Evolutionary conservation across 1,140 invertebrate species (phyloP), one percentile per base, ranked within the genome.

Genomic region (Tenebrio molitor): DNA sequence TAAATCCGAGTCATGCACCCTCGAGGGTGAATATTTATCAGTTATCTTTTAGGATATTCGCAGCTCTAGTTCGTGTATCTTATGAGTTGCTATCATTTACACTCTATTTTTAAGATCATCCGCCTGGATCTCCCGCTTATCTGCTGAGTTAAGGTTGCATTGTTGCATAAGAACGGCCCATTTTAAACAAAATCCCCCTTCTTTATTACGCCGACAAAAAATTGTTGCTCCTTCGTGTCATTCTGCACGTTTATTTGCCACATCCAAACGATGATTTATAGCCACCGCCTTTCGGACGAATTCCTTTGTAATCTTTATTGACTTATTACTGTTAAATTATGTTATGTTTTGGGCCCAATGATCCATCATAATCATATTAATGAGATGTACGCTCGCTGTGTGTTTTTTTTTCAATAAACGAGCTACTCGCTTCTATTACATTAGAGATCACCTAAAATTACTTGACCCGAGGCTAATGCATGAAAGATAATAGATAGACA

Each of bases 51-150:
- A 41, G 42, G 36, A 65, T 44, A 44, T 44, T 58, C 50, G 23
- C n/a, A 33, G 50, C 72, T 53, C 67, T 53, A 71, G 64, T 69
- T 63, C 67, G 42, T 64, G 63, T 58, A 66, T 66, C 65, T 75
- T 65, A 67, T 71, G 71, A 75, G 65, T 69, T 64, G 70, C 73
- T 75, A 75, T 75, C 73, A 75, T 75, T 75, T 75, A 75, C 73
- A 75, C 73, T 66, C 73, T 64, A 75, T 75, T 75, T 75, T 75
- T 69, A 44, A 72, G 73, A 58, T 58, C 50, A 58, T 58, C 50
- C 50, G 23, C 21, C n/a, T 25, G 12, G 50, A 29, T 58, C 23
- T 58, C n/a, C 29, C 5, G 12, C 23, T 58, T 58, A 58, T 58
- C 50, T 58, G 10, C 5, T 58, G 29, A 25, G 19, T 29, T 58